Evolutionary conservation across 2,888 invertebrate species (phyloP), one percentile per base, ranked within the genome.

Genomic region (Theretra japonica): DNA sequence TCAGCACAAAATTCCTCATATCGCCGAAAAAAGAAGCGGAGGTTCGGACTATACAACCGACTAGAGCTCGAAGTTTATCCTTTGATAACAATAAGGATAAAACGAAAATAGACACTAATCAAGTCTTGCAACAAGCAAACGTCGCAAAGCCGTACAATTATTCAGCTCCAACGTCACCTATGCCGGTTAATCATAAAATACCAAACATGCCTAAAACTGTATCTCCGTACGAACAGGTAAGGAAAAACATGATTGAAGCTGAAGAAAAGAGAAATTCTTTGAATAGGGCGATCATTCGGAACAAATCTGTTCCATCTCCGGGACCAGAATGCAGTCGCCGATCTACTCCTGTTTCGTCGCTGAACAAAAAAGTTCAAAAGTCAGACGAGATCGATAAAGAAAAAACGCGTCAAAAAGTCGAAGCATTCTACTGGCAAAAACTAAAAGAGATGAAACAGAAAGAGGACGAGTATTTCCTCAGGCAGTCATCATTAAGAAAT

Each of bases 351-450:
- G 76, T 81, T 25, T 77, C 84, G 2, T 77, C 77, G 5, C 70
- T 74, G 15, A 77, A 68, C 19, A 73, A 76, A 19, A 75, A 79
- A 30, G 81, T 75, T 73, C 8, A 68, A n/a, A 78, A 77, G 72
- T 79, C 80, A 8, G 81, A 85, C 53, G 80, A 81, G 19, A 76
- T 75, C 11, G 93, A 94, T 74, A 95, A 95, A 85, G 94, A 95
- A 76, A 95, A 94, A 79, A 95, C 95, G 57, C 87, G 95, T 17
- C 95, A 95, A 80, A 95, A 94, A 82, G 95, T 96, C 0, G 96
- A 96, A 83, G 96, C 96, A 0, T 96, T 96, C 79, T 96, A 96
- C 76, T 96, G 96, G 96, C 96, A 96, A 78, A 96, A 96, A 82
- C 86, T 96, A 71, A 96, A 96, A 82, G 95, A 95, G 84, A 84